Evolutionary conservation across 2,888 invertebrate species (phyloP).

Genomic region (Graphium colonna): DNA sequence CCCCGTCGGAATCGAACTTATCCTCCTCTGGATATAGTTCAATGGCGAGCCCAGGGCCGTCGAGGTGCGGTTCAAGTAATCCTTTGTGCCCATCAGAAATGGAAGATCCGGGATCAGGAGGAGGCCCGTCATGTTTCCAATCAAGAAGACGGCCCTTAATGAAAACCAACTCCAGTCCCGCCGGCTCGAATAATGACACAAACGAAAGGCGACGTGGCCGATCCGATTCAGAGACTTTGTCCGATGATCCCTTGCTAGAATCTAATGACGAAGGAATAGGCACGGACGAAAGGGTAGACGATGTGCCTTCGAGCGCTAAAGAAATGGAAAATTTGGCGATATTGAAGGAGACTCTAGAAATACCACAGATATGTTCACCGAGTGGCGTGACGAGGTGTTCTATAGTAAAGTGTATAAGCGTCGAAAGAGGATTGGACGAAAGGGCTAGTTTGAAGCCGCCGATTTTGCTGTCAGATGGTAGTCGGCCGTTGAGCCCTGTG

Average conservation of each 20-base stretch:
- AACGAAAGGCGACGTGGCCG: slow-evolving; percentile 79
- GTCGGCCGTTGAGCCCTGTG: slow-evolving; percentile 84
- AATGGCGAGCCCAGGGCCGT: slow-evolving; percentile 91
- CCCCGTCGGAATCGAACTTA: slow-evolving; percentile 90
- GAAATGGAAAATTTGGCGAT: slow-evolving; percentile 74
- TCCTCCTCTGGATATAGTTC: slow-evolving; percentile 92
- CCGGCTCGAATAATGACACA: slow-evolving; percentile 63
- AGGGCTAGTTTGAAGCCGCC: slow-evolving; percentile 65
- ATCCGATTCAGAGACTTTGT: slow-evolving; percentile 87
- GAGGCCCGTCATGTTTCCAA: slow-evolving; percentile 74
- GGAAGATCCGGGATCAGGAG: slow-evolving; percentile 85
- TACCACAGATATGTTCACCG: slow-evolving; percentile 70
- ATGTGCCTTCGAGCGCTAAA: slow-evolving; percentile 85
- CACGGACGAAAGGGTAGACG: slow-evolving; percentile 87
- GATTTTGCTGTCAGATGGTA: slow-evolving; percentile 79
- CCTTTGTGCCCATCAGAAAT: slow-evolving; percentile 87
- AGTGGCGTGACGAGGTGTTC: slow-evolving; percentile 74
- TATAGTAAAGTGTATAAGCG: slow-evolving; percentile 78
- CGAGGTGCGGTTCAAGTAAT: slow-evolving; percentile 89
- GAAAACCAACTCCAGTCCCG: slow-evolving; percentile 79
- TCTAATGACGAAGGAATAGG: slow-evolving; percentile 90
- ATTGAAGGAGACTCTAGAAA: slow-evolving; percentile 66
- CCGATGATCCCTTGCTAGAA: slow-evolving; percentile 85
- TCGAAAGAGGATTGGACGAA: slow-evolving; percentile 76
- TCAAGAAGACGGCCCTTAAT: slow-evolving; percentile 82